A percentile compares a stretch with the other conserved stretches of the same genome.
Evolutionary conservation across 2,888 invertebrate genomes (phyloP).

Genomic region (Allophyes oxyacanthae): DNA sequence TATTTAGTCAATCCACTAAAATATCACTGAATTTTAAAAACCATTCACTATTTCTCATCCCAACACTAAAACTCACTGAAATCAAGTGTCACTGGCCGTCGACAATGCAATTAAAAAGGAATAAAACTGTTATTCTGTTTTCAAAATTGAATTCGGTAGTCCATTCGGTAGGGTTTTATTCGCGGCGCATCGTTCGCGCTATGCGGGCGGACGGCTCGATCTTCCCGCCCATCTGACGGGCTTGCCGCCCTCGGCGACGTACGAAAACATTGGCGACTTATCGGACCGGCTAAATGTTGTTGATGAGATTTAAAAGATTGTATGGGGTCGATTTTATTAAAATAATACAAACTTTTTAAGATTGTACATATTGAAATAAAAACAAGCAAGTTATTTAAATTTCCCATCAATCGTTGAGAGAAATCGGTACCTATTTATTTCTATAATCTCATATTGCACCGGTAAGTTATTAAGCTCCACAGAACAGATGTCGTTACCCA

Average conservation of each 20-base stretch:
- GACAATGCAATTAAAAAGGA: constrained; percentile 32
- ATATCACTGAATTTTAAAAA: constrained; percentile 12
- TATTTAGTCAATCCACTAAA: constrained; percentile 16
- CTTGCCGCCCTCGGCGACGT: constrained; percentile 61
- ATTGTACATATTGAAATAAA: too few relatives aligned
- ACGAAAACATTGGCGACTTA: constrained; percentile 52
- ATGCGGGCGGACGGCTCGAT: constrained; percentile 75
- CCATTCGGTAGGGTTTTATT: constrained; percentile 41
- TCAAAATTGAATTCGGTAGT: constrained; percentile 46
- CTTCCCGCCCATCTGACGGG: constrained; percentile 79
- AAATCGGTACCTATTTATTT: too few relatives aligned
- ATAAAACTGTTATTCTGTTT: constrained; percentile 38
- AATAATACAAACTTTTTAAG: too few relatives aligned
- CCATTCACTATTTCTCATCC: constrained; percentile 10
- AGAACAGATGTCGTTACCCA: neutral
- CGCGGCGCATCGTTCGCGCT: constrained; percentile 47
- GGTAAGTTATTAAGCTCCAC: neutral
- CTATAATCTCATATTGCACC: neutral
- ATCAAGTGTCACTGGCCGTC: constrained; percentile 34
- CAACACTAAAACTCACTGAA: constrained; percentile 31
- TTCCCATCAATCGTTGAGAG: too few relatives aligned
- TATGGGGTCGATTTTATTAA: too few relatives aligned
- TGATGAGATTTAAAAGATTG: constrained; percentile 28
- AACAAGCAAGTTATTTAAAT: too few relatives aligned
- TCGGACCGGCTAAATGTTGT: constrained; percentile 40